Conservation (phyloP, 2,888 invertebrate species). For the Stenichneumon culpator region DNA sequence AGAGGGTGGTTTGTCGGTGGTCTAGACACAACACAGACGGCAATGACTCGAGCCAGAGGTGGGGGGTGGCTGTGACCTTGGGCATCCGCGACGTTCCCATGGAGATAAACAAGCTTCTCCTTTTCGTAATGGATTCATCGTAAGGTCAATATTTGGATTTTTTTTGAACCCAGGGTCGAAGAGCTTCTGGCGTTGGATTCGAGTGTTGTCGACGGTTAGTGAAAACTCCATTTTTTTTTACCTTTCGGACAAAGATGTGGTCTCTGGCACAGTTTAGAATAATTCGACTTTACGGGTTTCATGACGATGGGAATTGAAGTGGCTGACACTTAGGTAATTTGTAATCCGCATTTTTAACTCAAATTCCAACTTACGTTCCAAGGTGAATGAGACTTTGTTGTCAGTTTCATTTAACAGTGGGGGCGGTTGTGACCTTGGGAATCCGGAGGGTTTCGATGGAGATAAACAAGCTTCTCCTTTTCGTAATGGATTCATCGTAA, state of each 20-base stretch:
- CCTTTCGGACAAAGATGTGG: too few relatives aligned
- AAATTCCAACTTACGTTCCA: too few relatives aligned
- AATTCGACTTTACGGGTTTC: too few relatives aligned
- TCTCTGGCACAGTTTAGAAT: too few relatives aligned
- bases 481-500: constrained; percentile 5
- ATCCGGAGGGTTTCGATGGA: constrained; percentile 78
- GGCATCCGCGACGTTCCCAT: constrained; percentile 78
- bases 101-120: constrained; percentile 78
- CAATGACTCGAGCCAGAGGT: constrained; percentile 64
- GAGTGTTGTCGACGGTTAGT: background rate
- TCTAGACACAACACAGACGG: constrained; percentile 83
- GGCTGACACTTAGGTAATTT: too few relatives aligned
- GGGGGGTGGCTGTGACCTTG: constrained; percentile 78
- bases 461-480: constrained; percentile 76
- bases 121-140: constrained; percentile 11
- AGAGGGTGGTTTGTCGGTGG: constrained; percentile 71
- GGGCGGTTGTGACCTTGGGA: constrained; percentile 79
- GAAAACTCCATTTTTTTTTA: background rate
- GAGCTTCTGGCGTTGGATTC: background rate
- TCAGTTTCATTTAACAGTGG: too few relatives aligned
- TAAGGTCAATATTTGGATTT: background rate
- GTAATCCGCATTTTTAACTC: too few relatives aligned
- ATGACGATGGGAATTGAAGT: too few relatives aligned
- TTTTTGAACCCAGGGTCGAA: background rate
- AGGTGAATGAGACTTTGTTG: too few relatives aligned